Conservation (phyloP, 2,797 vertebrate species). For the Chaetophractus vellerosus region DNA sequence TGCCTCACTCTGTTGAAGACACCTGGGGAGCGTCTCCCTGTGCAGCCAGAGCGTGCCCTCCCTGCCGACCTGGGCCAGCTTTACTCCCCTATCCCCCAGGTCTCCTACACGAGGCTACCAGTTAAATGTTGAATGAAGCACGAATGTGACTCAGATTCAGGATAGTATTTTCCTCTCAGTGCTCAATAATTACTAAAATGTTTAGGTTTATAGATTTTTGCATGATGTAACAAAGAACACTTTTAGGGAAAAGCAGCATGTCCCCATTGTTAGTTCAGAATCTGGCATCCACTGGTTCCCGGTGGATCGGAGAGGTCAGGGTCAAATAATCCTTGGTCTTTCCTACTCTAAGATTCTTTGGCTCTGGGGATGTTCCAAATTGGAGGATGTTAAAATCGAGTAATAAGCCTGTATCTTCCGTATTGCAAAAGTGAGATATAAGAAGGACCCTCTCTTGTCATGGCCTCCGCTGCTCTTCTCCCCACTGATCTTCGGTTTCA, state of each 20-base stretch:
- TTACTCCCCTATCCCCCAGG: neutral
- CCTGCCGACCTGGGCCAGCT: neutral
- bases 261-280: neutral
- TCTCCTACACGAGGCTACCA: neutral
- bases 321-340: no score
- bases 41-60: neutral
- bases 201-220: conserved; percentile 13
- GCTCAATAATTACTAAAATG: neutral
- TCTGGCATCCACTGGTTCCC: neutral
- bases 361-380: neutral
- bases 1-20: neutral
- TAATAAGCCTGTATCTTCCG: neutral
- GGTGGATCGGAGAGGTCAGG: neutral
- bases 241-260: neutral
- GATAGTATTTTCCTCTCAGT: neutral
- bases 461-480: neutral
- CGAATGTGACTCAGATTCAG: neutral
- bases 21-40: neutral
- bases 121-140: neutral
- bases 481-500: neutral
- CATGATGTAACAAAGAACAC: neutral
- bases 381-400: neutral
- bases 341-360: neutral
- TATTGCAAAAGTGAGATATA: neutral
- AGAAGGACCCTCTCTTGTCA: no score